These are phyloP conservation scores for Aphidius ervi DNA, from an alignment of 1,140 invertebrate species.

Conservation along the genomic window DNA sequence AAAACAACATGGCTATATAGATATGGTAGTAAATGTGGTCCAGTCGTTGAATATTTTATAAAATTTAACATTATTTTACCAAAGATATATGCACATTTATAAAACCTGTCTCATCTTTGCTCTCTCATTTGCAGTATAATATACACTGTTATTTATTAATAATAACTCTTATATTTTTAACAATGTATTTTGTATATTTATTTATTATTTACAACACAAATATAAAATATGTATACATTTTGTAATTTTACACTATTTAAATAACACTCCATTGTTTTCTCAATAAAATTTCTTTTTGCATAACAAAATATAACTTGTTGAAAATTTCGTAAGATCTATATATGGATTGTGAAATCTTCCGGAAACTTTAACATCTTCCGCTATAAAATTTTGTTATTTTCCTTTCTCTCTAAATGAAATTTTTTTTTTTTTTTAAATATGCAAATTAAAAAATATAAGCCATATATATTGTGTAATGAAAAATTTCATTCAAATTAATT, in stretches of 20 bases:
- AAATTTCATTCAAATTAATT: not conserved
- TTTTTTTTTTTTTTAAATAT: not conserved
- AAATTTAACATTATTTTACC: constrained; percentile 13
- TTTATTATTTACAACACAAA: too few species aligned
- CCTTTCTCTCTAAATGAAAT: too few species aligned
- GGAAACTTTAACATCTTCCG: constrained; percentile 9
- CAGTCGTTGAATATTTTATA: constrained; percentile 15
- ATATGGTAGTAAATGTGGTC: constrained; percentile 4
- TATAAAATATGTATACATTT: too few species aligned
- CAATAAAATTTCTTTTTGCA: constrained; percentile 4
- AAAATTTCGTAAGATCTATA: constrained; percentile 7
- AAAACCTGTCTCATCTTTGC: not conserved
- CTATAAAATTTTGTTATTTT: constrained; percentile 1
- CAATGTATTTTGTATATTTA: too few species aligned
- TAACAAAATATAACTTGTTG: constrained; percentile 1
- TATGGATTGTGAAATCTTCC: constrained; percentile 12
- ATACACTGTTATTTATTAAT: too few species aligned
- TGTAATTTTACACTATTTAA: too few species aligned
- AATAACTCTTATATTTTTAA: too few species aligned
- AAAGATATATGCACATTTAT: constrained; percentile 8
- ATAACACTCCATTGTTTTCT: constrained; percentile 5
- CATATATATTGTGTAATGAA: too few species aligned
- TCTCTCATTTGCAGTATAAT: too few species aligned
- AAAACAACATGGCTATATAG: constrained; percentile 15
- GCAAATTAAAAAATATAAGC: too few species aligned